Evolutionary conservation across 2,888 invertebrate genomes (phyloP), one percentile per base, ranked within the genome.

Genomic region (Coleophora flavipennella): DNA sequence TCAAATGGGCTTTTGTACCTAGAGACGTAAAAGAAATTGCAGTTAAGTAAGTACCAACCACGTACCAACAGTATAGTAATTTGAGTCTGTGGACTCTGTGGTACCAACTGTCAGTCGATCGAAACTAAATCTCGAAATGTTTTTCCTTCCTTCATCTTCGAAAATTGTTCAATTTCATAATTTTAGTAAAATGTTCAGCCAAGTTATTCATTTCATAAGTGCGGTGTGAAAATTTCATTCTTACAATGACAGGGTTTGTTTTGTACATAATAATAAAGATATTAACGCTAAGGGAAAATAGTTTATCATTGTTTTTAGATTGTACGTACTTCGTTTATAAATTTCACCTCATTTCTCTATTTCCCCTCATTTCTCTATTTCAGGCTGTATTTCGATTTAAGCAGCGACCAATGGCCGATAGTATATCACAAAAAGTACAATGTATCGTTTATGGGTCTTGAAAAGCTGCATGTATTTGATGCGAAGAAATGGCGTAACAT

Each of bases 391-490:
- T 67, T 86, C 45, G 86, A 88, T 59, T 87, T 88, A 40, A 67
- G 64, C 34, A 74, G 80, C 10, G 72, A 85, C 38, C 89, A 92
- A 67, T 89, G 91, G 87, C 95, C 96, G 1, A 89, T 96, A 42
- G 88, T 96, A 2, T 96, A 94, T 64, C 85, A 90, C 46, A 77
- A 88, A 11, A 88, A 89, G 40, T 96, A 96, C 69, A 92, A 94
- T 65, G 94, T 96, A 27, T 87, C 88, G 26, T 92, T 95, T 67
- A 79, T 88, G 59, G 94, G 95, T 9, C 76, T 96, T 42, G 94
- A 96, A 67, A 93, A 90, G 65, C 81, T 94, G 9, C 96, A 96
- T 78, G 90, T 95, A 0, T 96, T 96, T 67, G 96, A 96, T 85
- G 89, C 95, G 1, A 88, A 89, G 48, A 96, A 96, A 84, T 96